Conservation (phyloP, 2,888 invertebrate species). For the Synanthedon formicaeformis region DNA sequence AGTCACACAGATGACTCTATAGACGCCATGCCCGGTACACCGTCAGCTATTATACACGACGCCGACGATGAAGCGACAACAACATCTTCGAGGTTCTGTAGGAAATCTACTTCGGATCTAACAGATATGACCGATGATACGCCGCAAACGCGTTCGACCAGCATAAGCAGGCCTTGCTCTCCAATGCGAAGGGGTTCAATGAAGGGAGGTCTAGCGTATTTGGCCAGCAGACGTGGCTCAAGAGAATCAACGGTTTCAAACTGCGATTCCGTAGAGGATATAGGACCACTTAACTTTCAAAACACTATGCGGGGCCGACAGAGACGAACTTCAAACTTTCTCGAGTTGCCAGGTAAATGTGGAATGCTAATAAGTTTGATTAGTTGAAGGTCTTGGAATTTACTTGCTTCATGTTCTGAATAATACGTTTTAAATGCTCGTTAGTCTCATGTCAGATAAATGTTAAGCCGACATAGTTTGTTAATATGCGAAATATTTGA, state of each 20-base stretch:
- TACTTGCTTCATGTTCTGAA: not conserved
- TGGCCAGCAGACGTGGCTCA: constrained; percentile 88
- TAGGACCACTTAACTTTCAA: constrained; percentile 84
- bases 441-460: not conserved
- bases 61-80: constrained; percentile 60
- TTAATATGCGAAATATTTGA: too few relatives aligned
- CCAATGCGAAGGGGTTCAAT: constrained; percentile 77
- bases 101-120: constrained; percentile 84
- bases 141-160: constrained; percentile 72
- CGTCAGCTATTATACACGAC: constrained; percentile 47
- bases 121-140: constrained; percentile 72
- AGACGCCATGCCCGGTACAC: constrained; percentile 53
- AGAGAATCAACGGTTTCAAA: constrained; percentile 83
- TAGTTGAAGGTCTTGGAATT: not conserved
- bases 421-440: not conserved
- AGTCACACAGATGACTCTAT: constrained; percentile 61
- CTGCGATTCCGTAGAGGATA: constrained; percentile 75
- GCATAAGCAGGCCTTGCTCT: constrained; percentile 73
- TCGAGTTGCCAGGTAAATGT: constrained; percentile 83
- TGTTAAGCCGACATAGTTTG: too few relatives aligned
- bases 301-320: constrained; percentile 82
- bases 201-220: constrained; percentile 79
- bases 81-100: constrained; percentile 64
- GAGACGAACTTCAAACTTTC: constrained; percentile 86
- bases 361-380: not conserved